Evolutionary conservation across 2,113 vertebrate genomes (phyloP).

Genomic region (Cichladusa arquata): DNA sequence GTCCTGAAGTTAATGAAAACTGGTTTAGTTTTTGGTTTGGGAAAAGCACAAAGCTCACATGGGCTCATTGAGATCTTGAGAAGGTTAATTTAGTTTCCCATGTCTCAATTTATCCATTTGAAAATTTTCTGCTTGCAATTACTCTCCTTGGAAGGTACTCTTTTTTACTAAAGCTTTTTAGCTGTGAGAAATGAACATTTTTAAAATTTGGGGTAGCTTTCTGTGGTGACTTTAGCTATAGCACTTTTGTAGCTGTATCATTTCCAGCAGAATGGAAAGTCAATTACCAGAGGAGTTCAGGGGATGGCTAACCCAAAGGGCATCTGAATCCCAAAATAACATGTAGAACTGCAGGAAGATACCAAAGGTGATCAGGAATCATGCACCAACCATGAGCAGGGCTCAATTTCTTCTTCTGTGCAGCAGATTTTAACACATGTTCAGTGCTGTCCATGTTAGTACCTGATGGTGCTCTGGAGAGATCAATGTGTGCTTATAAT

Average conservation of each 20-base stretch:
- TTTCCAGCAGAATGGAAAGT: neutral
- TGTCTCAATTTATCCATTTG: neutral
- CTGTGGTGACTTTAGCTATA: neutral
- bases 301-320: no score
- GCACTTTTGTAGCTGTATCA: neutral
- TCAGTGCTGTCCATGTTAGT: neutral
- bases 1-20: neutral
- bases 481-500: neutral
- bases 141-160: neutral
- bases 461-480: neutral
- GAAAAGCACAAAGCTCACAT: neutral
- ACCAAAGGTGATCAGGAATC: neutral
- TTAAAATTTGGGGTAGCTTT: neutral
- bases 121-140: neutral
- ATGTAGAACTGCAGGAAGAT: neutral
- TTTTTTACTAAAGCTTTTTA: neutral
- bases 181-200: neutral
- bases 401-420: neutral
- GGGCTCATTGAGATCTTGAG: neutral
- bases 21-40: neutral
- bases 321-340: neutral
- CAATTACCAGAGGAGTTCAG: neutral
- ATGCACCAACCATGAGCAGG: rapidly evolving
- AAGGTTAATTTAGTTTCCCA: neutral
- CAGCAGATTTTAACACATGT: neutral